Evolutionary conservation across 2,797 vertebrate genomes (phyloP).

Genomic region (Rhinogobio ventralis): DNA sequence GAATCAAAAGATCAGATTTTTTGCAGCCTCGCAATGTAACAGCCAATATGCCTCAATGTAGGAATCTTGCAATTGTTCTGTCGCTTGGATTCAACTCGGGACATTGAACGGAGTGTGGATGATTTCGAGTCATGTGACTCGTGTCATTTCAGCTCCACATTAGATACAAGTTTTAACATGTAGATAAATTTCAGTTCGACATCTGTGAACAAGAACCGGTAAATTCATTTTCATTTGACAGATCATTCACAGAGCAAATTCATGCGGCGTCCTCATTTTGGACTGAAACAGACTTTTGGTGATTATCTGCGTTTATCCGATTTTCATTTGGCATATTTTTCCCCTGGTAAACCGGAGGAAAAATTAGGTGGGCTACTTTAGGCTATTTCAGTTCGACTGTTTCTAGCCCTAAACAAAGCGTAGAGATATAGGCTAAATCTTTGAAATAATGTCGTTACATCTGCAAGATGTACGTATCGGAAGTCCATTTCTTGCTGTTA

Average conservation of each 20-base stretch:
- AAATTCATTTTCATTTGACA: background rate
- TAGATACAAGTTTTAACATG: slow-evolving; percentile 34
- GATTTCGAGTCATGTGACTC: slow-evolving; percentile 22
- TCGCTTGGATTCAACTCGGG: background rate
- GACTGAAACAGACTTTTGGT: background rate
- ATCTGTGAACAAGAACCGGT: background rate
- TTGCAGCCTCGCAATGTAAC: background rate
- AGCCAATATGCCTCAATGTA: background rate
- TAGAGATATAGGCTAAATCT: background rate
- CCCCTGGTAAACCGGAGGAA: background rate
- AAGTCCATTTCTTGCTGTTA: background rate
- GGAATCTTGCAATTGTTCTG: background rate
- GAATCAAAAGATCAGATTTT: background rate
- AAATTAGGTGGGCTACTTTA: background rate
- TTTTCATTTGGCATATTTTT: background rate
- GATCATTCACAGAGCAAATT: background rate
- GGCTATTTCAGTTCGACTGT: background rate
- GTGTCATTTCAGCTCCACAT: background rate
- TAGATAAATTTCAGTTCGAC: background rate
- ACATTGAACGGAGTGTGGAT: background rate
- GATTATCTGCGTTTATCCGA: background rate
- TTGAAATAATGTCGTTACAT: background rate
- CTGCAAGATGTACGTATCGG: background rate
- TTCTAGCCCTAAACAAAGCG: background rate
- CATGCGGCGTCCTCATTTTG: background rate